Evolutionary conservation across 2,888 invertebrate species (phyloP), one percentile per base, ranked within the genome.

Genomic region (Diarsia brunnea): DNA sequence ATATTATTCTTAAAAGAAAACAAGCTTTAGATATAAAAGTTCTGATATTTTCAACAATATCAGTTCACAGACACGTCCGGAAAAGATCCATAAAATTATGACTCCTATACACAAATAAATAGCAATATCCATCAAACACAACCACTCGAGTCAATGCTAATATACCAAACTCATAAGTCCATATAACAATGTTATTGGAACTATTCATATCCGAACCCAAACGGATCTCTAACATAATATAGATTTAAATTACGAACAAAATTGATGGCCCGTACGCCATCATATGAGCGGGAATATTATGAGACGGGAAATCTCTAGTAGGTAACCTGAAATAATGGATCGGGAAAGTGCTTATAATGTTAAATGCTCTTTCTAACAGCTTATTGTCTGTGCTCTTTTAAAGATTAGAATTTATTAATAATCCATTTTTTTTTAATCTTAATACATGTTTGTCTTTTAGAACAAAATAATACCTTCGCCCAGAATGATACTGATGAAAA

Each of bases 241-340:
- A 75, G 75, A 81, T 86, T 80, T 84, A 78, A 85, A 86, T 86
- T 84, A 78, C 67, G 69, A 63, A 74, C 75, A 67, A 75, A 84
- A 87, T 86, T 78, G 83, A 88, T 88, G 78, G 80, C 69, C 60
- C 43, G 71, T 70, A 86, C 84, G 80, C 78, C 75, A 72, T 73
- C 73, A 74, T 83, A 65, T 76, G 75, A 76, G 43, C 60, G 53
- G 27, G 49, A 68, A 70, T 81, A 84, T 84, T 72, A 73, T 21
- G 16, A n/a, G 47, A 51, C 53, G 58, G 51, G 43, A 60, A 81
- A 76, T 73, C 73, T 71, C 51, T 55, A 69, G 58, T 63, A 80
- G 67, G 61, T 58, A 53, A 31, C 58, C 49, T 70, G 19, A 69
- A 82, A 85, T 75, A 81, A 78, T 63, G 66, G 71, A 73, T 70